Evolutionary conservation across 2,113 vertebrate species (phyloP).

Genomic region (Zapus hudsonius): DNA sequence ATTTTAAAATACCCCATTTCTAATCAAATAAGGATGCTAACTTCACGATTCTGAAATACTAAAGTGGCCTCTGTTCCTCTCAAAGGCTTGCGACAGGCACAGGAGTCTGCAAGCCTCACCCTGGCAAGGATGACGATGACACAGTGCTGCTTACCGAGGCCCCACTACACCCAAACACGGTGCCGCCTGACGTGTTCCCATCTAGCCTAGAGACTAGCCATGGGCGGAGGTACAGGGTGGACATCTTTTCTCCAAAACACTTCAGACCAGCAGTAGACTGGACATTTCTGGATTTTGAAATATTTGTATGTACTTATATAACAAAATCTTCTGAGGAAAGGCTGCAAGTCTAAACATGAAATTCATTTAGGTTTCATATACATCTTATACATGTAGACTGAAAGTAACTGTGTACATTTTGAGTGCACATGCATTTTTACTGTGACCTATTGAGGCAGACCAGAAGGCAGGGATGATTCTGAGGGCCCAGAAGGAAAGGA

Average conservation of each 20-base stretch:
- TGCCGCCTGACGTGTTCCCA: background rate
- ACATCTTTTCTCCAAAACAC: background rate
- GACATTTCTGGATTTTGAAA: background rate
- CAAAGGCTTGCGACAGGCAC: background rate
- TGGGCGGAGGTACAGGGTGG: accelerated
- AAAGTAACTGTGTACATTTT: background rate
- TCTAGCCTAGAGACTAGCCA: background rate
- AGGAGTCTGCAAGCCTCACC: background rate
- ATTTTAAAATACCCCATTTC: background rate
- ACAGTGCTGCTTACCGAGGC: background rate
- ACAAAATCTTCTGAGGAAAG: background rate
- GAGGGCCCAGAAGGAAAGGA: too few relatives aligned
- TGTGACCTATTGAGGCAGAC: too few relatives aligned
- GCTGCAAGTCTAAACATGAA: background rate
- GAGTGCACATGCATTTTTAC: background rate
- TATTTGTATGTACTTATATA: conserved; percentile 1
- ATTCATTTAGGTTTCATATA: background rate
- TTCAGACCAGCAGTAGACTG: background rate
- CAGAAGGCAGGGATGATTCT: too few relatives aligned
- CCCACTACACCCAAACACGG: background rate
- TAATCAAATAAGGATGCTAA: background rate
- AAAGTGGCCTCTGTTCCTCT: background rate
- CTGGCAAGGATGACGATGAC: background rate
- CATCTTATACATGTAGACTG: background rate
- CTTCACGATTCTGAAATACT: background rate